Base-by-base conservation (phyloP, 2,113 vertebrate species). In the Rhinopithecus roxellana region DNA sequence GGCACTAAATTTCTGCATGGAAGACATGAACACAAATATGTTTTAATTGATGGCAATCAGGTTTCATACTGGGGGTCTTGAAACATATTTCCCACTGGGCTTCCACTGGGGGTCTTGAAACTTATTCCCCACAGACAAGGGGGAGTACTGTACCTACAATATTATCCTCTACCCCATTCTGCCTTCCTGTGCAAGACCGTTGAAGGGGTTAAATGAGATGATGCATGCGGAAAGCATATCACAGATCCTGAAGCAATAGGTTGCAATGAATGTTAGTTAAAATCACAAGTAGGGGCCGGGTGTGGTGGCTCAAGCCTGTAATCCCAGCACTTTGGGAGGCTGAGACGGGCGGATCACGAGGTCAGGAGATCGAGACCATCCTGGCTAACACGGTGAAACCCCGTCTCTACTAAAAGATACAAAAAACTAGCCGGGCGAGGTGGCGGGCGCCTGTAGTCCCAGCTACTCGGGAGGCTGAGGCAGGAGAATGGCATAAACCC, bases 91-190 rank as follows among this genome's bases (percentile, higher is more conserved):
- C 43, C 8, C 23, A 43, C 30, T 55, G 52, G 43, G 75, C 43
- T 48, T 18, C 75, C 16, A 17, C 14, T 32, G 40, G 43, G 43
- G 13, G 75, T 27, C 38, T 43, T 75, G 72, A 40, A 75, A 75
- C 40, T 4, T 75, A 4, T 18, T 30, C 43, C 25, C 16, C 12
- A 27, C 16, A 16, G 43, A 78, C 27, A 32, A 1, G 75, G 43
- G 16, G 40, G 72, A 32, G 14, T 48, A 2, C 43, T 9, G 4
- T 22, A 1, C 1, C 22, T 38, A 1, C 52, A 16, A 20, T 12
- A 17, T 1, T 14, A 22, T 5, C 17, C 17, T 0, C 2, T 40
- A 16, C 8, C 6, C 27, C 8, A 0, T 27, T 3, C 23, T 17
- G 16, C 13, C 8, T 32, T 92, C 64, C 55, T 20, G 8, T 25